Evolutionary conservation across 2,888 invertebrate genomes (phyloP), one percentile per base, ranked within the genome.

Genomic region (Antitype chi): DNA sequence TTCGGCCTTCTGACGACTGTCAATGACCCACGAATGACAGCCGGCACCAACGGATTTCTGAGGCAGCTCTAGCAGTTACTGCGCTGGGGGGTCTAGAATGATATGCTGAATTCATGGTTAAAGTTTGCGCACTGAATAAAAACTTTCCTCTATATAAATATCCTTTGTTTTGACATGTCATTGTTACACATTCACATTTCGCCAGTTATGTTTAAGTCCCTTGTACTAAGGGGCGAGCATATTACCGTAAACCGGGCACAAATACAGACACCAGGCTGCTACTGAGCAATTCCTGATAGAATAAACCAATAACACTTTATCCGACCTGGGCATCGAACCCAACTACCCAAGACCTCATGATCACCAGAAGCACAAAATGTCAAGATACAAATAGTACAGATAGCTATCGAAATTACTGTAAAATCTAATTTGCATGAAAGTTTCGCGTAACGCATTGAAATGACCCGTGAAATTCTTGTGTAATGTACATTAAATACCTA

Each of bases 381-480:
- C 32, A 32, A 32, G 25, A 47, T 25, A 11, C 43, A 47, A 64
- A 64, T 23, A 57, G 20, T 20, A 7, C 3, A 64, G 11, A 11
- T 28, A 67, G 23, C 23, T 52, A 23, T 23, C 17, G 43, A 20
- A 72, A 55, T 49, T 8, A 52, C 38, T 49, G 11, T 47, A 15
- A 20, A 15, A 23, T 25, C 20, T 47, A 53, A 76, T 64, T 49
- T 25, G 9, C 23, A 38, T 59, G 2, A 64, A 70, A 62, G 47
- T 80, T 15, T 74, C 32, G 5, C 55, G 52, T 15, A 67, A 80
- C n/a, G 3, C 11, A 38, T 38, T 55, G 53, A 23, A 81, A 71
- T 63, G 6, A 59, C 15, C 60, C 32, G 2, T 70, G 43, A 66
- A 72, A 70, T 72, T 32, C 32, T 72, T 60, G 43, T 66, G 53